Base-by-base conservation (phyloP, 2,888 invertebrate genomes). In the Lacanobia oleracea region DNA sequence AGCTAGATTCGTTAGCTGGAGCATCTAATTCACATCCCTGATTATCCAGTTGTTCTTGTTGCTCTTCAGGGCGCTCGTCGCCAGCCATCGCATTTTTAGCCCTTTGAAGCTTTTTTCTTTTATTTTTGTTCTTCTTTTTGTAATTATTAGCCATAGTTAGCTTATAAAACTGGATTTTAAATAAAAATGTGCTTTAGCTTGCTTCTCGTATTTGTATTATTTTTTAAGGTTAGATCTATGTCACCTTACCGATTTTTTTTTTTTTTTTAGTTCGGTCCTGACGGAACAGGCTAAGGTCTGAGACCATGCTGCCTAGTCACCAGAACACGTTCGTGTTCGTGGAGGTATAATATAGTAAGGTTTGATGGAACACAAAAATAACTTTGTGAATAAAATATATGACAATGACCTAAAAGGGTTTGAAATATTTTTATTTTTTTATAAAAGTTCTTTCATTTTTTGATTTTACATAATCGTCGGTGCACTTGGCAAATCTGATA, bases 61-160 rank as follows among this genome's bases (percentile, higher is more conserved):
- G 56, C n/a, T 75, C 72, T 66, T 64, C 73, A 48, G 65, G 14
- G 23, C 59, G 63, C 14, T 74, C 45, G 23, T 59, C 66, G 10
- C n/a, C 37, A 27, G 51, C 10, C 18, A 21, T 40, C 7, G 53
- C 64, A 56, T 65, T 63, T 62, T 66, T 65, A 51, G 68, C 66
- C 50, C 72, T 82, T 71, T 64, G 73, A 60, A 84, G 82, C 68
- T 74, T 84, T 74, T 82, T 86, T 69, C 85, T 88, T 80, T 88
- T 91, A 68, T 90, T 90, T 76, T 86, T 88, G 75, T 86, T 89
- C 70, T 90, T 89, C 83, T 91, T 92, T 71, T 91, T 92, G 75
- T 87, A 89, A 71, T 89, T 88, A 12, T 83, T 85, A 14, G 75
- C 91, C 92, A 93, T 93, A 67, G 65, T 81, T 63, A 67, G n/a